A percentile compares a stretch with the other conserved stretches of the same genome.
phyloP scores from a whole-genome alignment of 2,888 invertebrate genomes.

The Zygothrica quintamaculata region DNA sequence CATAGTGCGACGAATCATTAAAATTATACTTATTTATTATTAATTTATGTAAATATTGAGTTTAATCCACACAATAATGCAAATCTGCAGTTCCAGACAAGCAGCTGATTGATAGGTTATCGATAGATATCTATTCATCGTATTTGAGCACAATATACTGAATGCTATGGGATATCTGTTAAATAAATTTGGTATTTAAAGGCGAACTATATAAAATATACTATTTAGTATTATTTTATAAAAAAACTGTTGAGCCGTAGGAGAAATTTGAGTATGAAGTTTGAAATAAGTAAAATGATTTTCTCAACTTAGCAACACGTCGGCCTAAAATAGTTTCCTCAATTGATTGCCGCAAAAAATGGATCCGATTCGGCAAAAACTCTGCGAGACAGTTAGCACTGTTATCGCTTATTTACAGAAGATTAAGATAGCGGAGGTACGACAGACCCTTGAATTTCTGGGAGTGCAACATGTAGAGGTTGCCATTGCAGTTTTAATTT shows the following conservation, averaged over 20 bases:
- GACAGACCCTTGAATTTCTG: slow-evolving; percentile 58
- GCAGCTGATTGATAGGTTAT: slow-evolving; percentile 8
- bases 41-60: background rate
- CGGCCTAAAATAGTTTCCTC: slow-evolving; percentile 26
- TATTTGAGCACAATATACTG: background rate
- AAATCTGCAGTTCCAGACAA: background rate
- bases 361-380: slow-evolving; percentile 17
- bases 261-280: too few species aligned
- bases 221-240: slow-evolving; percentile 27
- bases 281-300: slow-evolving; percentile 29
- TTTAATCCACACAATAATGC: slow-evolving; percentile 1
- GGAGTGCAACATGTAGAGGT: slow-evolving; percentile 56
- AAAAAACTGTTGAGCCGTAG: too few species aligned
- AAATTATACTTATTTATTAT: background rate
- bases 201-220: too few species aligned
- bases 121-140: slow-evolving; percentile 10
- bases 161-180: slow-evolving; percentile 3
- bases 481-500: slow-evolving; percentile 42
- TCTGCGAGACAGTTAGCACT: slow-evolving; percentile 5
- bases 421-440: slow-evolving; percentile 47
- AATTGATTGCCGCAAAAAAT: slow-evolving; percentile 40
- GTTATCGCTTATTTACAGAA: slow-evolving; percentile 31
- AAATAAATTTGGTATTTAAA: too few species aligned
- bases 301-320: slow-evolving; percentile 26
- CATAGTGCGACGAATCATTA: slow-evolving; percentile 82